Conservation (phyloP, 2,113 vertebrate genomes). For the Dunckerocampus dactyliophorus region DNA sequence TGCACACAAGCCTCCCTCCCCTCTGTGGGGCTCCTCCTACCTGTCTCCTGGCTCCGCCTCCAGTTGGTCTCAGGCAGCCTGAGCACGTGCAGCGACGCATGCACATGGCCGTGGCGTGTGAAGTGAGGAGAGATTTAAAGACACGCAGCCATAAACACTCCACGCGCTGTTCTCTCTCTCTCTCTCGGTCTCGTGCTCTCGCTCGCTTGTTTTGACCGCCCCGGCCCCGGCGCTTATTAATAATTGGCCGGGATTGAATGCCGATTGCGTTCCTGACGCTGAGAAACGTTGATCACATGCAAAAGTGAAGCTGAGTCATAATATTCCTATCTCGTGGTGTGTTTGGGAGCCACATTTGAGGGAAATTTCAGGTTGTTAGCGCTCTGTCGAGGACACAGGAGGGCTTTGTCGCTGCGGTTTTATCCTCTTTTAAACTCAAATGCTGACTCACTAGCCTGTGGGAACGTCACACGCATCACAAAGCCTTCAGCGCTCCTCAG, state of each 20-base stretch:
- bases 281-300: constrained; percentile 45
- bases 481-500: constrained; percentile 42
- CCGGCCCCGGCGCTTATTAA: constrained; percentile 43
- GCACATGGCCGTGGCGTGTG: constrained; percentile 75
- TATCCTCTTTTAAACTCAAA: constrained; percentile 20
- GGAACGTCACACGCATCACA: constrained; percentile 19
- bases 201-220: constrained; percentile 44
- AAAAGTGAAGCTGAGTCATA: constrained; percentile 21
- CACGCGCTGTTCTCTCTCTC: constrained; percentile 42
- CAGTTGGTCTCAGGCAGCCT: constrained; percentile 62
- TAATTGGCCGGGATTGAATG: constrained; percentile 46
- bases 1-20: constrained; percentile 39
- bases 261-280: constrained; percentile 41
- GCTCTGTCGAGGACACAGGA: constrained; percentile 21
- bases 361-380: constrained; percentile 24
- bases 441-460: constrained; percentile 21
- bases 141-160: constrained; percentile 69
- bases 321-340: constrained; percentile 1
- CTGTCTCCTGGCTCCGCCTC: constrained; percentile 50
- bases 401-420: constrained; percentile 35
- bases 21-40: constrained; percentile 43
- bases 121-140: constrained; percentile 76
- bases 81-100: constrained; percentile 71
- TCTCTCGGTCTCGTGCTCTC: constrained; percentile 26
- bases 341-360: no score